Base-by-base conservation (phyloP, 2,888 invertebrate genomes). In the Drosophila monieri region DNA sequence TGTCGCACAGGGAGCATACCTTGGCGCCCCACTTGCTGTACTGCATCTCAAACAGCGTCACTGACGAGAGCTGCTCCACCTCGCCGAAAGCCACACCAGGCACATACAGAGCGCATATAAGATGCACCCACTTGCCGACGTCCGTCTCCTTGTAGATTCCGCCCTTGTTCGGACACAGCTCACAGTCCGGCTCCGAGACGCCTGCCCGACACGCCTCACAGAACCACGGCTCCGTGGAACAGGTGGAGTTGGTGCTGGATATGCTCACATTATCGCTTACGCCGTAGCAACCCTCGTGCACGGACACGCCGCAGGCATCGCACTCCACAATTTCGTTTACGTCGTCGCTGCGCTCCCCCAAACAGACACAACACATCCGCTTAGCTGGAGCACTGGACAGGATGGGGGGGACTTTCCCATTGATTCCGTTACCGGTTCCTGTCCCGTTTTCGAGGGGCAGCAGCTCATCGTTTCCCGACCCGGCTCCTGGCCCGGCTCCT, bases 141-240 rank as follows among this genome's bases (percentile, higher is more conserved):
- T 98, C 98, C 0, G 99, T 98, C 92, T 98, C 98, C 92, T 99
- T 99, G 90, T 95, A 99, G 91, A 95, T 98, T 77, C 96, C 98
- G 92, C 95, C 96, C 89, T 94, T 94, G 90, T 97, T 98, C 0
- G 99, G 99, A 90, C 99, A 99, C 14, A 99, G 93, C 92, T 99
- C 99, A 91, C 99, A 99, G 37, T 94, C 94, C 0, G 98, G 98
- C 90, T 96, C 95, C 12, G 93, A 94, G 12, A 97, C 95, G 0
- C 97, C 97, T 18, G 98, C 98, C 84, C 97, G 96, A 89, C 99
- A 99, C 5, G 99, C 97, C 91, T 99, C 99, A 93, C 99, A 99
- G 92, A 99, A 99, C 99, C 99, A 99, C 0, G 99, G 99, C 76
- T 99, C 99, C 0, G 98, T 99, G 27, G 98, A 97, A 57, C 97